Evolutionary conservation across 92 coral and sea anemone species (phyloP), one percentile per base, ranked within the genome.

Genomic region (Palythoa heliodiscus): DNA sequence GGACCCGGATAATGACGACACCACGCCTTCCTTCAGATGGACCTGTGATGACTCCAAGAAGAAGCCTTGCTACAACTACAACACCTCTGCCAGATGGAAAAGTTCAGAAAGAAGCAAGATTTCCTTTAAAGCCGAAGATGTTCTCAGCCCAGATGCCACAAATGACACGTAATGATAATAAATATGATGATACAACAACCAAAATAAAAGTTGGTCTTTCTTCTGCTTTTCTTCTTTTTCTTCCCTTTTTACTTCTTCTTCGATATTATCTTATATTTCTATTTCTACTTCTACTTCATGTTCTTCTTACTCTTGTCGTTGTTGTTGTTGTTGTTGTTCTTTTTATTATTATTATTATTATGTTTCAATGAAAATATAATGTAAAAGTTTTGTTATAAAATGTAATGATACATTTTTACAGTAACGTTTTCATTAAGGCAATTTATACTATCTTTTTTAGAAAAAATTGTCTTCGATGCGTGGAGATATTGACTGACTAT

Each of bases 1-100:
- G 23, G 84, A 80, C 25, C 84, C 84, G 22, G 74, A 80, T 40
- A 66, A 80, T 24, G 84, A 80, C 60, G 74, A 80, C 43, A 66
- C 39, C 7, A 40, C 61, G 20, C 47, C 60, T 16, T 40, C 61
- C 40, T 80, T 9, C 84, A 64, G 63, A 6, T 80, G 84, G 84
- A 14, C 22, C 13, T 80, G 84, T 52, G 84, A 80, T 47, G 84
- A 80, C 84, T 80, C 84, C 7, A 22, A 80, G 35, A 20, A 22
- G 14, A 80, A 43, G 20, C 84, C 84, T 80, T 80, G 84, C 72
- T 80, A 20, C 60, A 68, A 64, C 20, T 40, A 66, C 58, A 50
- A 1, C 17, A 12, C 15, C 7, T 47, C 39, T 40, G 24, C 23
- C 13, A 13, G 84, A 47, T 64, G 58, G 73, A 20, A 4, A 80